A percentile compares a stretch with the other conserved stretches of the same genome.
phyloP scores from a whole-genome alignment of 2,888 invertebrate genomes.

The Chouioia cunea region DNA sequence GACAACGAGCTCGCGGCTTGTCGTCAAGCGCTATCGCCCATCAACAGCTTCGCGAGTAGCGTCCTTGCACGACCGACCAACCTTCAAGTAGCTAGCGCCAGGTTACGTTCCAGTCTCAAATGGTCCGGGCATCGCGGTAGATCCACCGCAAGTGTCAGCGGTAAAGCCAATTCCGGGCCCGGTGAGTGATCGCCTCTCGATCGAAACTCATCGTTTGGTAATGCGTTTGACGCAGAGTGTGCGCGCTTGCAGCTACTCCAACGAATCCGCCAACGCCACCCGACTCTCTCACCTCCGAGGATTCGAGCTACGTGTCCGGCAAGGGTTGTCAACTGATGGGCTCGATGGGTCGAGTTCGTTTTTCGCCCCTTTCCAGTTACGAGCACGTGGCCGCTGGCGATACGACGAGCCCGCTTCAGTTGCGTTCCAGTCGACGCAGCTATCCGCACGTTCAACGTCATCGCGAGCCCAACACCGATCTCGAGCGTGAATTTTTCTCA shows the following conservation, averaged over 20 bases:
- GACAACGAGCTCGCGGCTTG: slow-evolving; percentile 46
- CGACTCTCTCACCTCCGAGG: slow-evolving; percentile 87
- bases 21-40: slow-evolving; percentile 62
- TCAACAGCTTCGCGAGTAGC: neutral
- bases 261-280: slow-evolving; percentile 88
- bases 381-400: slow-evolving; percentile 68
- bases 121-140: slow-evolving; percentile 75
- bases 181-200: slow-evolving; percentile 53
- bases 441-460: slow-evolving; percentile 56
- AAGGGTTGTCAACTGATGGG: slow-evolving; percentile 76
- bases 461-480: slow-evolving; percentile 70
- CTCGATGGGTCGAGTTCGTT: slow-evolving; percentile 64
- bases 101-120: slow-evolving; percentile 84
- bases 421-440: slow-evolving; percentile 68
- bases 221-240: no score
- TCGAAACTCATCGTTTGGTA: neutral
- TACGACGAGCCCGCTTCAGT: slow-evolving; percentile 69
- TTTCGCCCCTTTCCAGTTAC: slow-evolving; percentile 64
- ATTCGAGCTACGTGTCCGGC: slow-evolving; percentile 90
- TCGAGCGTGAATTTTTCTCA: slow-evolving; percentile 73
- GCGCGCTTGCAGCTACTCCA: slow-evolving; percentile 71
- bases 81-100: slow-evolving; percentile 75
- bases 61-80: slow-evolving; percentile 74
- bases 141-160: slow-evolving; percentile 71
- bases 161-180: slow-evolving; percentile 75